Conservation (phyloP, 2,888 invertebrate species). For the Stenolophus ochropezus region DNA sequence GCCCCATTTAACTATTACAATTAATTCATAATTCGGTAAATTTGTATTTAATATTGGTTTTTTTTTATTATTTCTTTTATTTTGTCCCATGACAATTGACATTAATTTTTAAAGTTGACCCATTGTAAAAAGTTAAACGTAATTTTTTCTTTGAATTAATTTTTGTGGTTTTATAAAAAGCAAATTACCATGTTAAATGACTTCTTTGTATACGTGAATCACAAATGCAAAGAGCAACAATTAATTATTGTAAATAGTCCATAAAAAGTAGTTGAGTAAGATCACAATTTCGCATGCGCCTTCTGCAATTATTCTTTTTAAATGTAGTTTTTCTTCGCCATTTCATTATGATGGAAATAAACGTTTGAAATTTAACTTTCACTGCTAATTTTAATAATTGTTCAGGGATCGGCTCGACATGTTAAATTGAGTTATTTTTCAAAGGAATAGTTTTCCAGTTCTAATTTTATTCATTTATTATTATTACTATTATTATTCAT, state of each 20-base stretch:
- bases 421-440: background rate
- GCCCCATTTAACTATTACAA: too few relatives aligned
- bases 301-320: background rate
- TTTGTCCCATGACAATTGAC: too few relatives aligned
- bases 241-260: background rate
- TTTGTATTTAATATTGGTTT: too few relatives aligned
- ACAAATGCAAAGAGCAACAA: background rate
- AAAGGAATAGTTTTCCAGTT: too few relatives aligned
- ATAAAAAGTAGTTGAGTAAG: background rate
- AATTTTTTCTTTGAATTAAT: background rate
- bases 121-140: too few relatives aligned
- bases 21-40: too few relatives aligned
- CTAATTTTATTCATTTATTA: too few relatives aligned
- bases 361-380: slow-evolving; percentile 1
- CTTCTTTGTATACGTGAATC: background rate
- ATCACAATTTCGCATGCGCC: background rate
- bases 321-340: background rate
- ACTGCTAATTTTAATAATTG: slow-evolving; percentile 12
- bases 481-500: too few relatives aligned
- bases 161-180: background rate
- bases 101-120: too few relatives aligned
- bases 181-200: background rate
- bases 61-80: too few relatives aligned
- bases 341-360: background rate
- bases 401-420: background rate